These are phyloP conservation scores for Tipula helvola DNA, from an alignment of 2,888 invertebrate species.

Conservation along the genomic window DNA sequence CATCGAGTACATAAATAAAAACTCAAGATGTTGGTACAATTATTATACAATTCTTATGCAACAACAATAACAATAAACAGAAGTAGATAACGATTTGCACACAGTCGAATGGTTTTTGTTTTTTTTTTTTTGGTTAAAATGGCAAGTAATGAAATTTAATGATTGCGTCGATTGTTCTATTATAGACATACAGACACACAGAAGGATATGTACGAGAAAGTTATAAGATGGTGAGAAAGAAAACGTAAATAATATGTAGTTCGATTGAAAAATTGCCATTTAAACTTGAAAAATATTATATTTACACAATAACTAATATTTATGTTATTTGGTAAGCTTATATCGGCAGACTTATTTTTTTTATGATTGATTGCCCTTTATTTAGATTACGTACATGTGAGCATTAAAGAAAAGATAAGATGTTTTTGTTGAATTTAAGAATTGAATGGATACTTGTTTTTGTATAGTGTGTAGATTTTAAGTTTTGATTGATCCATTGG, in stretches of 20 bases:
- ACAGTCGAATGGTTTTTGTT: background rate
- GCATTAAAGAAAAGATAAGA: background rate
- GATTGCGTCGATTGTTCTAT: background rate
- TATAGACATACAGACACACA: background rate
- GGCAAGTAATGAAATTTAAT: conserved; percentile 4
- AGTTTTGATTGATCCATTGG: background rate
- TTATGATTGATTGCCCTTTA: background rate
- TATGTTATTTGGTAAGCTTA: background rate
- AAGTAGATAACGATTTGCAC: background rate
- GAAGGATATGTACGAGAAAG: background rate
- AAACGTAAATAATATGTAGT: background rate
- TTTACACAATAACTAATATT: background rate
- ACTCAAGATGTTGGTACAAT: background rate
- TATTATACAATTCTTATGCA: background rate
- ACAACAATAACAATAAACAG: background rate
- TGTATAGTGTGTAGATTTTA: background rate
- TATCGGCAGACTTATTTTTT: background rate
- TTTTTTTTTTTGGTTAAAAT: background rate
- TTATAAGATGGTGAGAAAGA: background rate
- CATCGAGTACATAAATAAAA: background rate
- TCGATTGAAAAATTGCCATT: background rate
- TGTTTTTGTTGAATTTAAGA: background rate
- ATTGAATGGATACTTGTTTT: background rate
- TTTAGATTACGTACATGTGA: background rate
- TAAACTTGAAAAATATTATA: background rate